phyloP scores from a whole-genome alignment of 2,888 invertebrate species.

The Heliconius cydno region DNA sequence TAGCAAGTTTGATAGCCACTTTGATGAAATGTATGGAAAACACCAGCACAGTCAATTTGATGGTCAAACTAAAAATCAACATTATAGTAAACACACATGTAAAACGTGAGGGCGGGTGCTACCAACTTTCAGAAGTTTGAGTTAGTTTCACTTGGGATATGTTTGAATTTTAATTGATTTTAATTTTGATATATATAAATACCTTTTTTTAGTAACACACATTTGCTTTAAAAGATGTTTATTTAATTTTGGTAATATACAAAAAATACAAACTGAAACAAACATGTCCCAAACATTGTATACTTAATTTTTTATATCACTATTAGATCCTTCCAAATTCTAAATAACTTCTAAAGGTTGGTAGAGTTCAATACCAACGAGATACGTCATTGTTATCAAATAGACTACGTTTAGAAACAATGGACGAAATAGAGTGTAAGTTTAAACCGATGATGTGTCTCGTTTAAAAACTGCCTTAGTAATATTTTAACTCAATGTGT shows the following conservation, averaged over 20 bases:
- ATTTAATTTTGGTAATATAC: background rate
- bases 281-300: constrained; percentile 14
- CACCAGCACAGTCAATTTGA: constrained; percentile 38
- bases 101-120: constrained; percentile 42
- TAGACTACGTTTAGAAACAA: constrained; percentile 1
- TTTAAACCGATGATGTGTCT: constrained; percentile 34
- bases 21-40: background rate
- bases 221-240: background rate
- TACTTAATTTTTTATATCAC: background rate
- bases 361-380: constrained; percentile 26
- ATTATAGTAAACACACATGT: constrained; percentile 22
- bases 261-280: background rate
- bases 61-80: constrained; percentile 3
- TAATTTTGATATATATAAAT: background rate
- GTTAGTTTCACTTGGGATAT: constrained; percentile 1
- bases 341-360: constrained; percentile 29
- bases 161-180: constrained; percentile 14
- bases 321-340: background rate
- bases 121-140: constrained; percentile 38
- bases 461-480: constrained; percentile 43
- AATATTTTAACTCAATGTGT: constrained; percentile 42
- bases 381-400: constrained; percentile 25
- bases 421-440: constrained; percentile 5
- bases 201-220: background rate
- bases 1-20: no score